Conservation (phyloP, 2,888 invertebrate genomes). For the Xestoiulus laeticollis region DNA sequence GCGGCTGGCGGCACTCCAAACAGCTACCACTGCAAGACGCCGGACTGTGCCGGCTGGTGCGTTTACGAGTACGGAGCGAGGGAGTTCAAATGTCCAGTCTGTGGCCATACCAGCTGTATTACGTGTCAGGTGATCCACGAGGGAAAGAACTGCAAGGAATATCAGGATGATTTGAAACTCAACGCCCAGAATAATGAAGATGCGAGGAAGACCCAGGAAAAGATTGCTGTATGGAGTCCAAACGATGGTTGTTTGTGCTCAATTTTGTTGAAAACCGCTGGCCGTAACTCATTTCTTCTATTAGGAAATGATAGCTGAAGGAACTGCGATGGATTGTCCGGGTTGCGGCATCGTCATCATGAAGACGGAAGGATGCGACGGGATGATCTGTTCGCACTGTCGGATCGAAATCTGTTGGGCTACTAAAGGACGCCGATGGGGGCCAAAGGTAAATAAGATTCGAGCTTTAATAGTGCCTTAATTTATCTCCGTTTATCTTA, state of each 20-base stretch:
- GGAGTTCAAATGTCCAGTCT: slow-evolving; percentile 84
- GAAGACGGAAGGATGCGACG: slow-evolving; percentile 95
- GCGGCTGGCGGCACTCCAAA: slow-evolving; percentile 82
- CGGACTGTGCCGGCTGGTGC: slow-evolving; percentile 90
- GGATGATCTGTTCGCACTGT: slow-evolving; percentile 90
- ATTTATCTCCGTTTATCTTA: not conserved
- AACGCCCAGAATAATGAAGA: slow-evolving; percentile 73
- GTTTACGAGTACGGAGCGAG: slow-evolving; percentile 86
- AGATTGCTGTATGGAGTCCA: slow-evolving; percentile 73
- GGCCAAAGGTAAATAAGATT: slow-evolving; percentile 69
- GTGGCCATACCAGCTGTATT: slow-evolving; percentile 81
- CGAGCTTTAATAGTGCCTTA: not conserved
- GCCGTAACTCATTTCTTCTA: not conserved
- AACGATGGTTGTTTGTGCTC: no score
- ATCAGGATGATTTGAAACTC: slow-evolving; percentile 74
- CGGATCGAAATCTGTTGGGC: slow-evolving; percentile 96
- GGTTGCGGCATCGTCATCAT: slow-evolving; percentile 84
- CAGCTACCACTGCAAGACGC: slow-evolving; percentile 89
- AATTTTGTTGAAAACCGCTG: no score
- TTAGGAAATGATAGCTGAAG: slow-evolving; percentile 74
- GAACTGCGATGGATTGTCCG: slow-evolving; percentile 88
- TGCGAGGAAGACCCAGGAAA: slow-evolving; percentile 77
- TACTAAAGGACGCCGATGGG: slow-evolving; percentile 78
- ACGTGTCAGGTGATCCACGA: slow-evolving; percentile 87
- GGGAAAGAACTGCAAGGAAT: slow-evolving; percentile 81